phyloP scores from a whole-genome alignment of 2,113 vertebrate genomes.

The Centropus unirufus region DNA sequence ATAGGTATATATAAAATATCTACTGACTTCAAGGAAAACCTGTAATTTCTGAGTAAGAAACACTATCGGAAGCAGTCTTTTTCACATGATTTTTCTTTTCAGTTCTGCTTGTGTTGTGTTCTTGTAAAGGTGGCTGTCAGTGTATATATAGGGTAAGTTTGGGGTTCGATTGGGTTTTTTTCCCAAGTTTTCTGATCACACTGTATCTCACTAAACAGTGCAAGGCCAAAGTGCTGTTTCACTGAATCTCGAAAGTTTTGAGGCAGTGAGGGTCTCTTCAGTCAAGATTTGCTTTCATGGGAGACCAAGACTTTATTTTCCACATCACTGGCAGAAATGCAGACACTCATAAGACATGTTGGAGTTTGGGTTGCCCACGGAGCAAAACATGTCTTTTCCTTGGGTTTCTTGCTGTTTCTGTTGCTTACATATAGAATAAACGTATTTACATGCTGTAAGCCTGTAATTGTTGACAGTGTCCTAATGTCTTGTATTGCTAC shows the following conservation, averaged over 20 bases:
- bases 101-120: constrained; percentile 37
- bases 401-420: constrained; percentile 25
- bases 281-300: not conserved
- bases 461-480: constrained; percentile 8
- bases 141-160: not conserved
- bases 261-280: not conserved
- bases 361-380: not conserved
- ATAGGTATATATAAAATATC: constrained; percentile 30
- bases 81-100: constrained; percentile 2
- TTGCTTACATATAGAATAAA: constrained; percentile 38
- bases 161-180: not conserved
- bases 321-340: not conserved
- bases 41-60: constrained; percentile 1
- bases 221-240: not conserved
- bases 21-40: constrained; percentile 25
- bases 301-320: not conserved
- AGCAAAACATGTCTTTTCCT: not conserved
- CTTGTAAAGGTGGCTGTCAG: constrained; percentile 29
- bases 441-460: constrained; percentile 40
- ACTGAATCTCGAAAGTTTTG: not conserved
- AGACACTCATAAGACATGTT: not conserved
- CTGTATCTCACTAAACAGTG: not conserved
- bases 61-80: not conserved
- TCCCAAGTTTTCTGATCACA: not conserved
- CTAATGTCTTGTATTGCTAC: constrained; percentile 40